Base-by-base conservation (phyloP, 2,888 invertebrate species). In the Lumbricus terrestris region DNA sequence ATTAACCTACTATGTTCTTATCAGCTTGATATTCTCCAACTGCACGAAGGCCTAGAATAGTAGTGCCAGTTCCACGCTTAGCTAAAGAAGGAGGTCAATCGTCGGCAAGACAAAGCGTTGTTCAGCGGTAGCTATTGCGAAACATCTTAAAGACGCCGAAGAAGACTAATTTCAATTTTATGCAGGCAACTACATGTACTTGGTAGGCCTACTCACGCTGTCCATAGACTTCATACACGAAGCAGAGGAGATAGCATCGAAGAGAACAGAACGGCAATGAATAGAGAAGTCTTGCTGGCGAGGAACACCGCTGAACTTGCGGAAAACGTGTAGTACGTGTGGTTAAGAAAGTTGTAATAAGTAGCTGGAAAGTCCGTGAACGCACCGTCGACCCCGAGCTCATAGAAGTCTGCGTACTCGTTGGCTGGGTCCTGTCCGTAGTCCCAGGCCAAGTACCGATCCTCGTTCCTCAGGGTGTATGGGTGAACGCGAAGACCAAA, bases 291-390 rank as follows among this genome's bases (percentile, higher is more conserved):
- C 8, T 69, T 69, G 2, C n/a, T 69, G 69, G n/a, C 69, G 69
- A 69, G 13, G 15, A 5, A 8, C 20, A 8, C 35, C 35, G 13
- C 47, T 13, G 35, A 1, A 20, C 18, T 85, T 33, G 13, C 85
- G 35, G 85, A 85, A 85, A 18, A 0, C 23, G 2, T 35, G 35
- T 29, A 23, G 85, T 91, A 91, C 35, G 88, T 83, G 0, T 85
- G 37, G 83, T 91, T 89, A 20, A 92, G 42, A 54, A 90, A 92
- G 33, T 88, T 90, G 20, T 83, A 33, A 29, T 88, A 82, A 82
- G 90, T 91, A 15, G 34, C 85, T 4, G 93, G 92, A 89, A 93
- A 93, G 90, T 93, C 93, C 20, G 92, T 93, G 85, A 93, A 93
- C 82, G 91, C 89, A 13, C 93, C 93, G 89, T 93, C 93, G n/a